Percentiles rank a stretch among this genome's conserved stretches.
phyloP scores from a whole-genome alignment of 1,140 invertebrate genomes.

The Nasonia longicornis region DNA sequence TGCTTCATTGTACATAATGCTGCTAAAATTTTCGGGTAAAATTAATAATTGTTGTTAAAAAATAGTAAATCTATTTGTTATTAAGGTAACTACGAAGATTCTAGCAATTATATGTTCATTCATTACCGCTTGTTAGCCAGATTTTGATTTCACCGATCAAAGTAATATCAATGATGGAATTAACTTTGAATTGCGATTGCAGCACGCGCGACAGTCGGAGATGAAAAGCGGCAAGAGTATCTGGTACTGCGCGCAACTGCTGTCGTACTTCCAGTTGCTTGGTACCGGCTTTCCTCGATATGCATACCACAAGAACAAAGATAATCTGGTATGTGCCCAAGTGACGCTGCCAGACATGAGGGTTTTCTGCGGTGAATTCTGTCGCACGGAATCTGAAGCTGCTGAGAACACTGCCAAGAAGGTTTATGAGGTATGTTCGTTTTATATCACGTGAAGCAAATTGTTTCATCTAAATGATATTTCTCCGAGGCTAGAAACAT shows the following conservation, averaged over 20 bases:
- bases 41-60: background rate
- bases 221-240: conserved; percentile 49
- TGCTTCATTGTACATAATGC: background rate
- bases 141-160: background rate
- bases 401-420: conserved; percentile 65
- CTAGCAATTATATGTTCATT: background rate
- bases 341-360: conserved; percentile 62
- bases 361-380: conserved; percentile 59
- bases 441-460: background rate
- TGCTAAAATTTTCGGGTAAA: conserved; percentile 12
- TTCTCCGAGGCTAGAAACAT: too few species aligned
- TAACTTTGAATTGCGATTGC: background rate
- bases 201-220: conserved; percentile 61
- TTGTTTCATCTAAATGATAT: too few species aligned
- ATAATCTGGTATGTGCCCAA: conserved; percentile 59
- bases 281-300: conserved; percentile 65
- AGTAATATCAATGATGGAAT: background rate
- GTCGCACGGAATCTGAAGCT: conserved; percentile 59
- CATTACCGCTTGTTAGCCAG: too few species aligned
- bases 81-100: background rate
- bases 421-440: conserved; percentile 54
- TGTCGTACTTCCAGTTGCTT: conserved; percentile 63
- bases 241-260: conserved; percentile 58
- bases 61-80: background rate
- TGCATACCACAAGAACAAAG: conserved; percentile 57